Evolutionary conservation across 2,113 vertebrate species (phyloP).

Genomic region (Calidris pygmaea): DNA sequence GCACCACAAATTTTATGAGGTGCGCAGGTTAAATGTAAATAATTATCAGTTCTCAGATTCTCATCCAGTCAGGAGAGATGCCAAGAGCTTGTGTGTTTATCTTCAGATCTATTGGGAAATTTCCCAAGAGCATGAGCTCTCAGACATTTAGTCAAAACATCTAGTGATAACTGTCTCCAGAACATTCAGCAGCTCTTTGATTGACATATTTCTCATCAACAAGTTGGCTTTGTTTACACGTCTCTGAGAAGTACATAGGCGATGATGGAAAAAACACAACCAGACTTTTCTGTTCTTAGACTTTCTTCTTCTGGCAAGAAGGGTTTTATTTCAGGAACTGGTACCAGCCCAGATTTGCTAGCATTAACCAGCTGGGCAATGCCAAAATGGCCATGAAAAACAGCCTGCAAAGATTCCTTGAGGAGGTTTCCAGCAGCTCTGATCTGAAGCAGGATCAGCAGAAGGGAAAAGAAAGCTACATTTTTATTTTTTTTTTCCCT

Average conservation of each 20-base stretch:
- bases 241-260: slow-evolving; percentile 24
- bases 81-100: slow-evolving; percentile 51
- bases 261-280: slow-evolving; percentile 19
- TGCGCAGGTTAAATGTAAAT: slow-evolving; percentile 27
- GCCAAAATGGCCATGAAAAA: not conserved
- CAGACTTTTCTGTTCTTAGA: slow-evolving; percentile 44
- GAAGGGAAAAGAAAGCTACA: not conserved
- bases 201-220: slow-evolving; percentile 71
- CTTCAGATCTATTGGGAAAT: slow-evolving; percentile 58
- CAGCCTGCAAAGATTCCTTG: not conserved
- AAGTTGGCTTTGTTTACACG: slow-evolving; percentile 65
- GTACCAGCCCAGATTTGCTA: not conserved
- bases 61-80: slow-evolving; percentile 15
- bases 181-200: slow-evolving; percentile 59
- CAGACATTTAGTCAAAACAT: slow-evolving; percentile 70
- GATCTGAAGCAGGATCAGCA: not conserved
- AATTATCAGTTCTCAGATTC: slow-evolving; percentile 23
- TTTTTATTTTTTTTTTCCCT: not conserved
- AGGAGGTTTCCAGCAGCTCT: not conserved
- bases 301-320: slow-evolving; percentile 28
- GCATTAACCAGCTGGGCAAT: slow-evolving; percentile 32
- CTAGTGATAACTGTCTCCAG: slow-evolving; percentile 54
- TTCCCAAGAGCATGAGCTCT: slow-evolving; percentile 56
- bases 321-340: slow-evolving; percentile 9
- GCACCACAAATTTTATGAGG: not conserved